Evolutionary conservation across 2,113 vertebrate species (phyloP).

Genomic region (Vireo altiloquus): DNA sequence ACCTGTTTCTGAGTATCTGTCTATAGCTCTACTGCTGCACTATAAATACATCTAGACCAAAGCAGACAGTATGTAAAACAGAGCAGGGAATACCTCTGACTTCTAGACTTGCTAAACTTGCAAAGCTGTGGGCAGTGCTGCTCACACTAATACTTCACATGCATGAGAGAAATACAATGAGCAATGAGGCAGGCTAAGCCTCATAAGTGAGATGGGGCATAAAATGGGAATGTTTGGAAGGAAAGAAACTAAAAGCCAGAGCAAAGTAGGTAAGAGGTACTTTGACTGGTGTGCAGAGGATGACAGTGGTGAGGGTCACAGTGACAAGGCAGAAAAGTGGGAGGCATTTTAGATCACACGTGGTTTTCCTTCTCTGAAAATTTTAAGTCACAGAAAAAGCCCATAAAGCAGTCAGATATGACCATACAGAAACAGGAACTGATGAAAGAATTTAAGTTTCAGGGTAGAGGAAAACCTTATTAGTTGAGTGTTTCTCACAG

Average conservation of each 20-base stretch:
- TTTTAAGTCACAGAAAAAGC: conserved; percentile 38
- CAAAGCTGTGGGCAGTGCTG: not conserved
- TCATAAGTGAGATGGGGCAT: not conserved
- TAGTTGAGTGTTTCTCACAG: not conserved
- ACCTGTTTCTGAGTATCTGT: not conserved
- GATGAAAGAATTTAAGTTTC: not conserved
- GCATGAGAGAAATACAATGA: not conserved
- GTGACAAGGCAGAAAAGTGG: conserved; percentile 32
- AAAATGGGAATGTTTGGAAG: not conserved
- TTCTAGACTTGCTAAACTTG: not conserved
- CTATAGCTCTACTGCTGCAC: not conserved
- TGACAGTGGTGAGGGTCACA: not conserved
- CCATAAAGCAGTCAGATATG: not conserved
- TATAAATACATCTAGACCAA: not conserved
- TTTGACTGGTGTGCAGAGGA: not conserved
- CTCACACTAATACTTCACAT: not conserved
- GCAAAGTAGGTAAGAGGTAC: not conserved
- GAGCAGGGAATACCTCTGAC: not conserved
- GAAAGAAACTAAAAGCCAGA: not conserved
- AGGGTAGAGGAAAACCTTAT: not conserved
- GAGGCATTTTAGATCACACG: not conserved
- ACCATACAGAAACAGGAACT: conserved; percentile 8
- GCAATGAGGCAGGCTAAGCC: not conserved
- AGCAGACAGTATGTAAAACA: not conserved
- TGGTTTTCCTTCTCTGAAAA: conserved; percentile 8